These are phyloP conservation scores for Argyra leucocephala DNA, from an alignment of 2,888 invertebrate species.

Conservation along the genomic window DNA sequence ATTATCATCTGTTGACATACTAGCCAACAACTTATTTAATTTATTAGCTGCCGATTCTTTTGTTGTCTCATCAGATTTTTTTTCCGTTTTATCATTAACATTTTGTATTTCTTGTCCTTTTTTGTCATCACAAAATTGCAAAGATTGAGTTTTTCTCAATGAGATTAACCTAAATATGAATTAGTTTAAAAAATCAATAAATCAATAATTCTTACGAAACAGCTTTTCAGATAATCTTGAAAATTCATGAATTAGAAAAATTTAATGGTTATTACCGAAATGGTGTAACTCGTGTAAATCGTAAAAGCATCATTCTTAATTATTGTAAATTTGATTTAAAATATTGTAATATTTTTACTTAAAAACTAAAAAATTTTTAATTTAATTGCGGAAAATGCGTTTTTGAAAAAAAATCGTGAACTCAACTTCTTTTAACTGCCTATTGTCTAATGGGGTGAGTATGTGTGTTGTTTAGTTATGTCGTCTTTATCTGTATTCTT, in stretches of 20 bases:
- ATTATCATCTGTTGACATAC: constrained; percentile 36
- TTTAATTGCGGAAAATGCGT: background rate
- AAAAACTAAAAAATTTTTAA: background rate
- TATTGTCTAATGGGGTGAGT: too few species aligned
- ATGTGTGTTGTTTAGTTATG: too few species aligned
- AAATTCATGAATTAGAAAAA: too few species aligned
- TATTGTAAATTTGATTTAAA: background rate
- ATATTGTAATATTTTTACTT: background rate
- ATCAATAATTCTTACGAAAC: background rate
- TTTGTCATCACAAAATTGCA: constrained; percentile 7
- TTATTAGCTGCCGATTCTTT: constrained; percentile 35
- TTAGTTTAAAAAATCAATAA: background rate
- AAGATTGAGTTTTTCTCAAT: background rate
- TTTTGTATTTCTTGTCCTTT: background rate
- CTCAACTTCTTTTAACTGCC: too few species aligned
- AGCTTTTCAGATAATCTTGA: too few species aligned
- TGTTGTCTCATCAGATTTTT: background rate
- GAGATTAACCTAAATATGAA: background rate
- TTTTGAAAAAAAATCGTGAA: background rate
- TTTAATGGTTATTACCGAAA: background rate
- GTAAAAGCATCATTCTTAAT: background rate
- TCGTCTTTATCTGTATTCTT: too few species aligned
- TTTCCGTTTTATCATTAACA: background rate
- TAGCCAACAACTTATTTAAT: constrained; percentile 36
- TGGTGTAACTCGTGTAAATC: background rate